Percentiles rank a stretch among this genome's conserved stretches.
Evolutionary conservation across 1,140 invertebrate species (phyloP).

Genomic region (silkworm (Bombyx mori)): DNA sequence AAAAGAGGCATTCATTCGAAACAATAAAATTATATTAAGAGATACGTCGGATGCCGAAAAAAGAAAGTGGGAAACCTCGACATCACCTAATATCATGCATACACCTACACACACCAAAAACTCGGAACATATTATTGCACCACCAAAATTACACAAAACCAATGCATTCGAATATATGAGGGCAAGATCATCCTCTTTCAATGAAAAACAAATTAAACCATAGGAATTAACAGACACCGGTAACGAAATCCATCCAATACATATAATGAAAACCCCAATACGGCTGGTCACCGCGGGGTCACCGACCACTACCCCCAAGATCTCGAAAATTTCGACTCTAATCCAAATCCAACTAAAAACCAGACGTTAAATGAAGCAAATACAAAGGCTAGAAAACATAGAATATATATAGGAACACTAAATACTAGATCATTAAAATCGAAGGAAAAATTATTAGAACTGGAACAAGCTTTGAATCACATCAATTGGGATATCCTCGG

Average conservation of each 20-base stretch:
- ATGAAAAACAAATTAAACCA: slow-evolving; percentile 1
- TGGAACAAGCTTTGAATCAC: slow-evolving; percentile 4
- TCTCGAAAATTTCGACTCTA: not conserved
- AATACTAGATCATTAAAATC: slow-evolving; percentile 11
- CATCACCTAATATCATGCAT: not conserved
- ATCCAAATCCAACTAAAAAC: not conserved
- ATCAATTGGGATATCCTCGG: slow-evolving; percentile 10
- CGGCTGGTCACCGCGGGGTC: slow-evolving; percentile 12
- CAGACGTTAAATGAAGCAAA: not conserved
- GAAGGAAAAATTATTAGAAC: slow-evolving; percentile 4
- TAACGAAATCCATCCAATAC: slow-evolving; percentile 1
- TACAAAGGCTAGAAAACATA: not conserved
- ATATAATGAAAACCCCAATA: slow-evolving; percentile 8
- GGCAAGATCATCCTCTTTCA: no score
- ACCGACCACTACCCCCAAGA: slow-evolving; percentile 11
- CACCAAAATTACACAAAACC: no score
- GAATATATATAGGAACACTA: slow-evolving; percentile 10
- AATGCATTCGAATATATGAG: no score
- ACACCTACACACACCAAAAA: not conserved
- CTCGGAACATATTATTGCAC: no score
- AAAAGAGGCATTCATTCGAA: not conserved
- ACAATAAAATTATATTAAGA: not conserved
- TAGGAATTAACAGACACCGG: slow-evolving; percentile 15
- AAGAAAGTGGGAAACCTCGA: not conserved
- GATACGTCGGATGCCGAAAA: not conserved